Conservation (phyloP, 2,888 invertebrate genomes). For the Hipparchia semele region DNA sequence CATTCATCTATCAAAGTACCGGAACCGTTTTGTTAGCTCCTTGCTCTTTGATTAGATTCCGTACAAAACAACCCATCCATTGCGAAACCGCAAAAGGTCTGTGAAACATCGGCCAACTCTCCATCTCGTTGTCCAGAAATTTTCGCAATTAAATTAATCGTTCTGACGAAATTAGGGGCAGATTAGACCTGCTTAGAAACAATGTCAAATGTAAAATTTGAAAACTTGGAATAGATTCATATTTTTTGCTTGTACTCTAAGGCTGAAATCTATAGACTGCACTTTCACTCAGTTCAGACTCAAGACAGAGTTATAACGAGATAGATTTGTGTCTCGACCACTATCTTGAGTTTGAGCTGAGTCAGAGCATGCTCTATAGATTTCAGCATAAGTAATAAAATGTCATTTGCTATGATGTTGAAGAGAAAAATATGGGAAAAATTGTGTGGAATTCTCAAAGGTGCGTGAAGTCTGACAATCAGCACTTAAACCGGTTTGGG, state of each 20-base stretch:
- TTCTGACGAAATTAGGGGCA: conserved; percentile 77
- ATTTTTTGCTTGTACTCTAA: neutral
- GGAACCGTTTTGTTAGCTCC: conserved; percentile 56
- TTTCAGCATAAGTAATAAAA: too few relatives aligned
- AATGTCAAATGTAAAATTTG: neutral
- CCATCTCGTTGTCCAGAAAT: conserved; percentile 80
- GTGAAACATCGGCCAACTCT: conserved; percentile 61
- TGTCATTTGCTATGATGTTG: too few relatives aligned
- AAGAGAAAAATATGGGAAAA: too few relatives aligned
- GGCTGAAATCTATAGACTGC: too few relatives aligned
- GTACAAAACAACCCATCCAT: conserved; percentile 68
- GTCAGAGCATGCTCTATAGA: too few relatives aligned
- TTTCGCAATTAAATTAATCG: conserved; percentile 82
- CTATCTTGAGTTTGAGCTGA: too few relatives aligned
- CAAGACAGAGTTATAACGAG: too few relatives aligned
- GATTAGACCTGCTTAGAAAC: conserved; percentile 42
- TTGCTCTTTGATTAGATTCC: conserved; percentile 73
- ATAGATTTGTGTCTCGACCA: too few relatives aligned
- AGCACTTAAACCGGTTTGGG: too few relatives aligned
- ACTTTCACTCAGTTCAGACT: too few relatives aligned
- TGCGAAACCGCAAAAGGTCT: conserved; percentile 71
- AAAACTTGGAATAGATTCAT: neutral
- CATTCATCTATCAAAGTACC: conserved; percentile 67
- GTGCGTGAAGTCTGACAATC: too few relatives aligned
- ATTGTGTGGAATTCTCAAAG: too few relatives aligned